Evolutionary conservation across 2,888 invertebrate genomes (phyloP).

Genomic region (Epistrophe grossulariae): DNA sequence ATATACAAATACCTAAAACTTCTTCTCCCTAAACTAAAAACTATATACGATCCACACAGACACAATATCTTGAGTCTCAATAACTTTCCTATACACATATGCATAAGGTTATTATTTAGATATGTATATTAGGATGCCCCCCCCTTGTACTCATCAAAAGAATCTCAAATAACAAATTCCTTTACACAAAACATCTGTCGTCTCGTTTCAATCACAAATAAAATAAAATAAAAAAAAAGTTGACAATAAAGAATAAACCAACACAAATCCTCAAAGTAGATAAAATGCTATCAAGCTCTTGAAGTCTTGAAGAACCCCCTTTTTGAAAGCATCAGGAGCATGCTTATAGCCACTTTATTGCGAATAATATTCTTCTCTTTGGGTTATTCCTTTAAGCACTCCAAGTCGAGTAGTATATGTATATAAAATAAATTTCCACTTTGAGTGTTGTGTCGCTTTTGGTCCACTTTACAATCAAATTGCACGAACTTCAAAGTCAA

Average conservation of each 20-base stretch:
- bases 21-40: too few species aligned
- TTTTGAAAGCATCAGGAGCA: constrained; percentile 20
- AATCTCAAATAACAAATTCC: constrained; percentile 27
- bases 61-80: background rate
- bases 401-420: constrained; percentile 17
- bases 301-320: constrained; percentile 36
- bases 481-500: constrained; percentile 70
- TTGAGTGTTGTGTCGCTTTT: constrained; percentile 38
- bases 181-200: constrained; percentile 25
- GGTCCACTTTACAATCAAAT: constrained; percentile 62
- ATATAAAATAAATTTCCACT: constrained; percentile 45
- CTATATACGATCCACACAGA: too few species aligned
- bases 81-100: background rate
- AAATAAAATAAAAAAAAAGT: constrained; percentile 25
- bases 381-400: constrained; percentile 4
- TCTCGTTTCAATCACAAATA: constrained; percentile 6
- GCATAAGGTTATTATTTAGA: background rate
- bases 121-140: background rate
- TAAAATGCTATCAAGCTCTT: constrained; percentile 35
- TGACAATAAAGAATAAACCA: constrained; percentile 50
- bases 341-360: constrained; percentile 38
- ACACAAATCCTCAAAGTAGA: constrained; percentile 30
- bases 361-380: constrained; percentile 19
- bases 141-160: background rate
- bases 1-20: too few species aligned